These are phyloP conservation scores for Pherbina coryleti DNA, from an alignment of 2,888 invertebrate genomes.

Conservation along the genomic window DNA sequence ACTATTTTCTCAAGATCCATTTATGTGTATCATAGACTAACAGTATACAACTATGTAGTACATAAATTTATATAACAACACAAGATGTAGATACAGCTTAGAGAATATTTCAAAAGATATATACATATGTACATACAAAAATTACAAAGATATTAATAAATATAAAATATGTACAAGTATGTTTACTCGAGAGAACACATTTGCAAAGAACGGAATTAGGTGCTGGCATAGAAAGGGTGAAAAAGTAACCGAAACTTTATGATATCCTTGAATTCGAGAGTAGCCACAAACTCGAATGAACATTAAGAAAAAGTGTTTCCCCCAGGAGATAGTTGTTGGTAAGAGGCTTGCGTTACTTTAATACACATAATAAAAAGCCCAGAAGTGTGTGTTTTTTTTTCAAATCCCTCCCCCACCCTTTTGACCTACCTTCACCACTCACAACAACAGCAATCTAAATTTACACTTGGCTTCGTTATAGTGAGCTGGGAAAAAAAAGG, in stretches of 20 bases:
- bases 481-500: background rate
- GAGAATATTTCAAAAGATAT: background rate
- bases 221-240: background rate
- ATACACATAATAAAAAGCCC: too few relatives aligned
- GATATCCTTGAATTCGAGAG: background rate
- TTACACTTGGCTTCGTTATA: background rate
- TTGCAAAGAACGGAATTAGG: background rate
- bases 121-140: background rate
- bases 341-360: background rate
- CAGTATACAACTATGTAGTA: background rate
- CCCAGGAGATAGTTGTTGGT: background rate
- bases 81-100: background rate
- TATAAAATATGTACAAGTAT: slow-evolving; percentile 27
- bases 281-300: background rate
- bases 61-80: background rate
- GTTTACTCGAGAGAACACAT: background rate
- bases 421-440: background rate
- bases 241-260: background rate
- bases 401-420: background rate
- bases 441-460: background rate
- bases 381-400: too few relatives aligned
- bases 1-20: background rate
- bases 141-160: slow-evolving; percentile 33
- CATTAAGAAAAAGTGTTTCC: slow-evolving; percentile 12
- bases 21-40: too few relatives aligned